Conservation (phyloP, 2,888 invertebrate genomes). For the Amiota minor region DNA sequence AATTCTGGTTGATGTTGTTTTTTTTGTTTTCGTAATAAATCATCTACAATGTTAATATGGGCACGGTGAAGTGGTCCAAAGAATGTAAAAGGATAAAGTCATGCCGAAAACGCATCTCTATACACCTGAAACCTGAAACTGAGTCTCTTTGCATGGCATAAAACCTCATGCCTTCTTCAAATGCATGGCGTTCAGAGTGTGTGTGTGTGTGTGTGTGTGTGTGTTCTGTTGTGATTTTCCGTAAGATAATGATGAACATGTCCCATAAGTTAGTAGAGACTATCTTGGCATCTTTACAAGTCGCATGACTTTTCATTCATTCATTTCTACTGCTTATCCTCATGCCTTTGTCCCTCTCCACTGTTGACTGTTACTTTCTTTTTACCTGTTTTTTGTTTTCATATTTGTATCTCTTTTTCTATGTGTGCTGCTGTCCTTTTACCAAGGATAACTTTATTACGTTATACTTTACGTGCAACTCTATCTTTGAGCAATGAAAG, state of each 20-base stretch:
- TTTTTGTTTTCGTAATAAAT: background rate
- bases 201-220: constrained; percentile 24
- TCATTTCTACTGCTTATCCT: too few species aligned
- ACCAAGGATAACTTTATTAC: too few species aligned
- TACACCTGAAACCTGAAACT: background rate
- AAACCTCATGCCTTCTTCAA: constrained; percentile 25
- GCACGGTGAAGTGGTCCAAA: too few species aligned
- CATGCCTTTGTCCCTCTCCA: too few species aligned
- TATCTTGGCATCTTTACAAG: too few species aligned
- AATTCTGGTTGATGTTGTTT: background rate
- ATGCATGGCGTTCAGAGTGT: background rate
- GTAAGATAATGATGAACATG: background rate
- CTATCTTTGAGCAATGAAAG: too few species aligned
- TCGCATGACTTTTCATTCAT: too few species aligned
- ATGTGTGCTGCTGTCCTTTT: too few species aligned
- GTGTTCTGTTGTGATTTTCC: constrained; percentile 22
- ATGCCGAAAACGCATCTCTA: background rate
- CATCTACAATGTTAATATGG: too few species aligned
- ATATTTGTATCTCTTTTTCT: too few species aligned
- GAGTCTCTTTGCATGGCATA: background rate
- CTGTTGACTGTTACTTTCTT: constrained; percentile 45
- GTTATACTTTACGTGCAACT: too few species aligned
- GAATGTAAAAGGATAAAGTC: background rate
- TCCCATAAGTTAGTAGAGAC: constrained; percentile 39
- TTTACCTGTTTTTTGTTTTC: constrained; percentile 50